Evolutionary conservation across 2,888 invertebrate genomes (phyloP).

Genomic region (Torymus texanus): DNA sequence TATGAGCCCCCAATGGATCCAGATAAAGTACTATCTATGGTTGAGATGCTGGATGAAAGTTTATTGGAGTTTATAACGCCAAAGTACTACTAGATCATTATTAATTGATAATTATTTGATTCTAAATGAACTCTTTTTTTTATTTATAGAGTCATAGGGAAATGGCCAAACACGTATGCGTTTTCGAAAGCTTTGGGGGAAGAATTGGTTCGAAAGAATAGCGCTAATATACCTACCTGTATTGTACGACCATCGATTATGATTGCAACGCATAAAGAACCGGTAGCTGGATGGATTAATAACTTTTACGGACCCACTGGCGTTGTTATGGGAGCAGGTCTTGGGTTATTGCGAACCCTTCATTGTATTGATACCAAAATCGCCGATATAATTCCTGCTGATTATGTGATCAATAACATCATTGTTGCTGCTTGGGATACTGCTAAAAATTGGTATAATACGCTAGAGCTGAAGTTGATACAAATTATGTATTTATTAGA

Average conservation of each 20-base stretch:
- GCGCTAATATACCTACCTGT: conserved; percentile 79
- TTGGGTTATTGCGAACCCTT: conserved; percentile 80
- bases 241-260: conserved; percentile 83
- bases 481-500: no score
- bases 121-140: not conserved
- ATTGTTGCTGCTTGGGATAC: conserved; percentile 76
- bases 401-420: no score
- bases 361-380: conserved; percentile 76
- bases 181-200: conserved; percentile 86
- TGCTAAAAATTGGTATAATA: conserved; percentile 63
- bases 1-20: conserved; percentile 66
- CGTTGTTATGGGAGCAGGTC: conserved; percentile 76
- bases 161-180: conserved; percentile 85
- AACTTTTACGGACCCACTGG: conserved; percentile 83
- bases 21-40: conserved; percentile 65
- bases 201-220: conserved; percentile 77
- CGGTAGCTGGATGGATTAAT: conserved; percentile 81
- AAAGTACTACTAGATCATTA: conserved; percentile 57
- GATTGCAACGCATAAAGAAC: conserved; percentile 73
- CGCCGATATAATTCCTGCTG: conserved; percentile 66
- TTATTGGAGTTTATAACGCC: conserved; percentile 64
- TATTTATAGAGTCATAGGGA: conserved; percentile 74
- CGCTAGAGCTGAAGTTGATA: not conserved
- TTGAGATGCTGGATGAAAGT: conserved; percentile 67
- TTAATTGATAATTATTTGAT: conserved; percentile 48